Evolutionary conservation across 2,888 invertebrate species (phyloP).

Genomic region (Standfussiana lucernea): DNA sequence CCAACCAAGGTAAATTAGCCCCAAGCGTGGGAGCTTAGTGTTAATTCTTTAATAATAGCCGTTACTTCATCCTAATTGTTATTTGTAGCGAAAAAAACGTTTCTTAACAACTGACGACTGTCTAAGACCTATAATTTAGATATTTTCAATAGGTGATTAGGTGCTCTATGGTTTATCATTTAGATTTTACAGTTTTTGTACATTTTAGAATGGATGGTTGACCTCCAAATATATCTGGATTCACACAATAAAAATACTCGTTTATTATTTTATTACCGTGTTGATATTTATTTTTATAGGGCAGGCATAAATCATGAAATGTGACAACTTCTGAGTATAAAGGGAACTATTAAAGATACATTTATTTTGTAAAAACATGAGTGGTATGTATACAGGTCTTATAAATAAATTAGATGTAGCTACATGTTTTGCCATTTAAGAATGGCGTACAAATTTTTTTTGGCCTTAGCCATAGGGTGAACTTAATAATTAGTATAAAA

Average conservation of each 20-base stretch:
- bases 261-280: slow-evolving; percentile 21
- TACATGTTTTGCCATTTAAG: too few species aligned
- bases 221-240: slow-evolving; percentile 25
- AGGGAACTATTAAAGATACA: too few species aligned
- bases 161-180: slow-evolving; percentile 37
- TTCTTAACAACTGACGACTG: slow-evolving; percentile 21
- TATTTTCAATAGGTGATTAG: slow-evolving; percentile 16
- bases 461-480: too few species aligned
- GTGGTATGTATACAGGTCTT: too few species aligned
- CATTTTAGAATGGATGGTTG: slow-evolving; percentile 14
- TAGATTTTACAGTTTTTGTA: slow-evolving; percentile 13
- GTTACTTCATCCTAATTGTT: slow-evolving; percentile 69
- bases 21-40: slow-evolving; percentile 68
- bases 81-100: slow-evolving; percentile 67
- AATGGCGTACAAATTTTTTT: too few species aligned
- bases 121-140: slow-evolving; percentile 49
- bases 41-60: slow-evolving; percentile 70
- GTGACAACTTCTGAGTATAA: background rate
- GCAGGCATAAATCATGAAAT: slow-evolving; percentile 2
- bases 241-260: background rate
- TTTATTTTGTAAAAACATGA: too few species aligned
- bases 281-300: slow-evolving; percentile 27
- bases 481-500: too few species aligned
- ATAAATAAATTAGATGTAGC: too few species aligned
- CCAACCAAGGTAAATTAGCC: slow-evolving; percentile 45